Conservation (phyloP, 2,113 vertebrate genomes). For the Pseudonaja textilis region DNA sequence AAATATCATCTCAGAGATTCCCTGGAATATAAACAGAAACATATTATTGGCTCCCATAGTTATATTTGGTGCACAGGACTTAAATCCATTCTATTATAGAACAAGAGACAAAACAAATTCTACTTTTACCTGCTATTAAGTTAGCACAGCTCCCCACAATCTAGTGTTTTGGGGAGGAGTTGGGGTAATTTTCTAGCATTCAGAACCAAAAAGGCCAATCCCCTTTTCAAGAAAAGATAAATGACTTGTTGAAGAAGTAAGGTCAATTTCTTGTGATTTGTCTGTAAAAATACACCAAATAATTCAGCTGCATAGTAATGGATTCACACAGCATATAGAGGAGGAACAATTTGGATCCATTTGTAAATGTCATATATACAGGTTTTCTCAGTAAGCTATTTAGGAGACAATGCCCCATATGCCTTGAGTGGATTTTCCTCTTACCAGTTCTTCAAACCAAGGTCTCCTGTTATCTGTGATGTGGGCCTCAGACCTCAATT, state of each 20-base stretch:
- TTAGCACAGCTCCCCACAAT: not conserved
- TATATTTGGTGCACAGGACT: not conserved
- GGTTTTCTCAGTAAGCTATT: not conserved
- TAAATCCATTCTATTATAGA: not conserved
- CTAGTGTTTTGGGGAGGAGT: not conserved
- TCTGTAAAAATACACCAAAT: not conserved
- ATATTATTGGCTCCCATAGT: not conserved
- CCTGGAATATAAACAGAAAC: not conserved
- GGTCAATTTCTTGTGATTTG: not conserved
- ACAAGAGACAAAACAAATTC: not conserved
- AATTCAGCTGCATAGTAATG: no score
- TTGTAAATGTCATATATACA: not conserved
- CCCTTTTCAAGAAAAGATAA: not conserved
- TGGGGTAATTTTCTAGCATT: not conserved
- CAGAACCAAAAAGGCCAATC: not conserved
- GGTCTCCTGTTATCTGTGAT: not conserved
- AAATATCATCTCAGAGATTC: not conserved
- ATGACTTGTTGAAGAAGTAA: not conserved
- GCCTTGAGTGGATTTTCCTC: not conserved
- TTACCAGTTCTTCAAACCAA: not conserved
- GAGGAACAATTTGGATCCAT: not conserved
- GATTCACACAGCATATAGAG: not conserved
- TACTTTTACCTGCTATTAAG: not conserved
- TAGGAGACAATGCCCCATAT: not conserved
- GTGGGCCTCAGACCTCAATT: not conserved